These are phyloP conservation scores for Crotalus adamanteus DNA, from an alignment of 2,797 vertebrate species.

Conservation along the genomic window DNA sequence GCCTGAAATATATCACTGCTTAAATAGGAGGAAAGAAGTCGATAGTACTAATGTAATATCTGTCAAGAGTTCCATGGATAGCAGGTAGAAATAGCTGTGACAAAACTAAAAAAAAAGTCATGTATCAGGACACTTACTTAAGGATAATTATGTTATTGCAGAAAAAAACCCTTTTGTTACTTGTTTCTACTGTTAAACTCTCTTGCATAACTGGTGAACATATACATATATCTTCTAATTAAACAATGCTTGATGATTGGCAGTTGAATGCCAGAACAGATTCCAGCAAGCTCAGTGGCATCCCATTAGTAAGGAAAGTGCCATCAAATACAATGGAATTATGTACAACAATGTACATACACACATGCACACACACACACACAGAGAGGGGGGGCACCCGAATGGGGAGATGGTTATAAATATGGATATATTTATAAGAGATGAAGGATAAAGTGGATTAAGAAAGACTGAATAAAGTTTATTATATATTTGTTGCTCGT, in stretches of 20 bases:
- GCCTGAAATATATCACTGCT: neutral
- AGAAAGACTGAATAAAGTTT: neutral
- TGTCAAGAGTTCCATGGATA: neutral
- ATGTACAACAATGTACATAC: neutral
- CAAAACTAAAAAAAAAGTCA: neutral
- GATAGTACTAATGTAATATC: neutral
- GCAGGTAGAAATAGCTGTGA: neutral
- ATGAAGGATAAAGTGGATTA: neutral
- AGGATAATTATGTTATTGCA: neutral
- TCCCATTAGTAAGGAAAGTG: neutral
- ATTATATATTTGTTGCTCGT: neutral
- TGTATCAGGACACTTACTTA: neutral
- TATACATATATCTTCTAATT: neutral
- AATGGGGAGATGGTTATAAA: neutral
- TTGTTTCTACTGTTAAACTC: neutral
- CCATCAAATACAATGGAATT: neutral
- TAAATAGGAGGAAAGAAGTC: neutral
- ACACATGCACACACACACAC: neutral
- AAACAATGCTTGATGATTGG: neutral
- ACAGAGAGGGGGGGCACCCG: neutral
- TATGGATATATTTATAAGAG: neutral
- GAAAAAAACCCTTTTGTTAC: neutral
- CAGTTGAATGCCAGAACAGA: neutral
- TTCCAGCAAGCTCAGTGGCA: neutral
- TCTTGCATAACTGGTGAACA: neutral